A percentile compares a stretch with the other conserved stretches of the same genome.
Evolutionary conservation across 2,888 invertebrate genomes (phyloP).

Genomic region (Nebria brevicollis): DNA sequence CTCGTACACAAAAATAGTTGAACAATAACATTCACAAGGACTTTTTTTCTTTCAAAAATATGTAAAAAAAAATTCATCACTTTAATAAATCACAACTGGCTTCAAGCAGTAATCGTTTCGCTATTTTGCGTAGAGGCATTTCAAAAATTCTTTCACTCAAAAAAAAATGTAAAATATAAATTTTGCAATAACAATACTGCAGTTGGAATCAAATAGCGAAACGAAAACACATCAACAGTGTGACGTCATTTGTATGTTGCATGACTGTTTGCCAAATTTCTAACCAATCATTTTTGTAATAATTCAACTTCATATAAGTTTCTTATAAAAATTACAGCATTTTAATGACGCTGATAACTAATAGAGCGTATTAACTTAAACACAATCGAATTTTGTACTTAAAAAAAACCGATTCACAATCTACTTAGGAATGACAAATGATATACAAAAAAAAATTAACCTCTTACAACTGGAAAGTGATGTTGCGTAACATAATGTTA

Average conservation of each 20-base stretch:
- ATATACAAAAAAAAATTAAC: constrained; percentile 6
- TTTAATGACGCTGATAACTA: neutral
- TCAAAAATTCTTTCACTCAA: neutral
- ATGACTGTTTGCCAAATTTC: neutral
- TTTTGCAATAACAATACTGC: neutral
- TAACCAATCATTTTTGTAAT: neutral
- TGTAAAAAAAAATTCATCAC: neutral
- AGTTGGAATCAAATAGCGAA: constrained; percentile 1
- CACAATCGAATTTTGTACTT: constrained; percentile 20
- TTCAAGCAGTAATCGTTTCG: neutral
- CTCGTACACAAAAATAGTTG: neutral
- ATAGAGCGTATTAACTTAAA: neutral
- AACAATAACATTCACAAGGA: constrained; percentile 1
- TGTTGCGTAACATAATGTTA: constrained; percentile 28
- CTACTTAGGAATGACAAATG: constrained; percentile 41
- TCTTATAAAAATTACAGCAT: neutral
- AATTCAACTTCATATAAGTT: neutral
- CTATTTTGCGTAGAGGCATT: neutral
- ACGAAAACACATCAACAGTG: neutral
- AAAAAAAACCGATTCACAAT: constrained; percentile 39
- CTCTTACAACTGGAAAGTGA: constrained; percentile 16
- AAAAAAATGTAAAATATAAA: neutral
- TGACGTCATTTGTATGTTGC: constrained; percentile 1
- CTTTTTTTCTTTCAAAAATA: neutral
- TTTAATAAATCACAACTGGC: neutral